Evolutionary conservation across 1,140 invertebrate species (phyloP).

Genomic region (Pogonus chalceus): DNA sequence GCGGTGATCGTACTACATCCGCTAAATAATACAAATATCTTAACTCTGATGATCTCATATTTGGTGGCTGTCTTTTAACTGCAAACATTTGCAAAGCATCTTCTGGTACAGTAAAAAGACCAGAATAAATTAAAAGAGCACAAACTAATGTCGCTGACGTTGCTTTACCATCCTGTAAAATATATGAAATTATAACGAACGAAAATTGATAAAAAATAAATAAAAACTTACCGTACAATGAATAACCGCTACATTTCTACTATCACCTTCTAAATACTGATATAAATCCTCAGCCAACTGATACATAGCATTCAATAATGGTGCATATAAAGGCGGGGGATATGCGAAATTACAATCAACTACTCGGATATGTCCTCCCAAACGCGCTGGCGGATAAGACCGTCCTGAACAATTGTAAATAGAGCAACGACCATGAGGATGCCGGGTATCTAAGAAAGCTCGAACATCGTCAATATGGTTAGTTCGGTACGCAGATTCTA

Average conservation of each 20-base stretch:
- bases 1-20: constrained; percentile 49
- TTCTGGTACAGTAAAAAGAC: constrained; percentile 64
- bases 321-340: constrained; percentile 53
- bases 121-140: constrained; percentile 71
- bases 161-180: constrained; percentile 69
- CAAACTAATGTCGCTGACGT: constrained; percentile 67
- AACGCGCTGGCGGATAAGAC: constrained; percentile 43
- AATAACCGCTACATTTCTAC: constrained; percentile 71
- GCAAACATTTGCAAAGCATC: constrained; percentile 82
- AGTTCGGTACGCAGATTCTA: constrained; percentile 86
- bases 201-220: not conserved
- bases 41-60: constrained; percentile 71
- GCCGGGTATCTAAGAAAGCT: constrained; percentile 59
- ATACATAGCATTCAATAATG: constrained; percentile 68
- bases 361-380: constrained; percentile 41
- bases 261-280: constrained; percentile 70
- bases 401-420: constrained; percentile 72
- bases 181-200: not conserved
- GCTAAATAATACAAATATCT: constrained; percentile 78
- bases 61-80: constrained; percentile 69
- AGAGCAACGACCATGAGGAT: constrained; percentile 63
- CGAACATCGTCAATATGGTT: constrained; percentile 89
- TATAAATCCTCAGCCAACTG: constrained; percentile 79
- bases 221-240: constrained; percentile 67
- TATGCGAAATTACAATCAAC: constrained; percentile 58